Evolutionary conservation across 2,888 invertebrate species (phyloP).

Genomic region (Oeneis ivallda): DNA sequence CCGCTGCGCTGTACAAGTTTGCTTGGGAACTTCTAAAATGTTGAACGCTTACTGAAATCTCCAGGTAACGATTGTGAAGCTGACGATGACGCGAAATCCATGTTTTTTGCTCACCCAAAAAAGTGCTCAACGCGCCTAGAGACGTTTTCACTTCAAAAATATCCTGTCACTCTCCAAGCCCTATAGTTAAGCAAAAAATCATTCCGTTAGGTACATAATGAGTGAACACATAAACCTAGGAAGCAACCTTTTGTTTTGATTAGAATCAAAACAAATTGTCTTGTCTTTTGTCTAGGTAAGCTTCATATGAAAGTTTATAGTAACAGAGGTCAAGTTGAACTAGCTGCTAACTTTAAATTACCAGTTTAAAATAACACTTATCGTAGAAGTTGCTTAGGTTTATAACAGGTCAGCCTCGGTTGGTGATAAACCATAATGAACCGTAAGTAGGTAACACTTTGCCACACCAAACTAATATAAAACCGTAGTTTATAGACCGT

Average conservation of each 20-base stretch:
- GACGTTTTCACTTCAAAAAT: too few relatives aligned
- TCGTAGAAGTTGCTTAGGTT: conserved; percentile 41
- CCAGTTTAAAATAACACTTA: conserved; percentile 50
- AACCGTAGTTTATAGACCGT: conserved; percentile 60
- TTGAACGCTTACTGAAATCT: too few relatives aligned
- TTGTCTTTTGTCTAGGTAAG: conserved; percentile 12
- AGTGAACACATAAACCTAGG: not conserved
- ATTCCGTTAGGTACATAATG: too few relatives aligned
- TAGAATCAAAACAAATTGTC: not conserved
- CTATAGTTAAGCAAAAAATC: too few relatives aligned
- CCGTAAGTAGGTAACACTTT: conserved; percentile 67
- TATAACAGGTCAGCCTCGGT: conserved; percentile 48
- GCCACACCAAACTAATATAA: conserved; percentile 53
- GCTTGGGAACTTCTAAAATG: too few relatives aligned
- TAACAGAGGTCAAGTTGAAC: conserved; percentile 51
- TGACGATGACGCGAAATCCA: too few relatives aligned
- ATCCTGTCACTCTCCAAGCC: too few relatives aligned
- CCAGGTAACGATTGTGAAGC: too few relatives aligned
- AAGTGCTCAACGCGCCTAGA: too few relatives aligned
- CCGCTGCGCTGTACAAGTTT: too few relatives aligned
- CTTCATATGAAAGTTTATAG: conserved; percentile 21
- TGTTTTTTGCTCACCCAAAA: too few relatives aligned
- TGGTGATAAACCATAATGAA: conserved; percentile 58
- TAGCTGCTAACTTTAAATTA: conserved; percentile 50
- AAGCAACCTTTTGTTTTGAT: too few relatives aligned